Conservation (phyloP, 2,113 vertebrate species). For the Chionis minor region DNA sequence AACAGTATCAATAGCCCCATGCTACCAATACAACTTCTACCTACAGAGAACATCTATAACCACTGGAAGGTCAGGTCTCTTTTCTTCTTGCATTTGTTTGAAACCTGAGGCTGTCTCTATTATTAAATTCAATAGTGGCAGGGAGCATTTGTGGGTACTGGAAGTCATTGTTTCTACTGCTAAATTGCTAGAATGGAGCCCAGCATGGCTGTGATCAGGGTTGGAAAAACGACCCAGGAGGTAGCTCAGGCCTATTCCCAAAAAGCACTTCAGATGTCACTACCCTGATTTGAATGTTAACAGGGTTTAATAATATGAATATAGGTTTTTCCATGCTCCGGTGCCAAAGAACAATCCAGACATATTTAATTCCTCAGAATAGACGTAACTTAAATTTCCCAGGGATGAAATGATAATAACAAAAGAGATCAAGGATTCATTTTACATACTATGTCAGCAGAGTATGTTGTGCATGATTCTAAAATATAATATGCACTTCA, state of each 20-base stretch:
- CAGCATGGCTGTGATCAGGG: rapidly evolving
- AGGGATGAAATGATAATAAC: not conserved
- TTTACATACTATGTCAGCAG: not conserved
- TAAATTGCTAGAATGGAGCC: not conserved
- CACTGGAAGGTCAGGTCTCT: not conserved
- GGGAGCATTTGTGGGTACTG: not conserved
- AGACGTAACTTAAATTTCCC: not conserved
- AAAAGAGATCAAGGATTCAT: not conserved
- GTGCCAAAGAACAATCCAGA: not conserved
- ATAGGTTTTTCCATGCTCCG: not conserved
- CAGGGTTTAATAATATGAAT: not conserved
- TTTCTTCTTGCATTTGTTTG: not conserved
- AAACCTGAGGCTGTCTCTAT: not conserved
- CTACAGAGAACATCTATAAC: not conserved
- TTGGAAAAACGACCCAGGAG: rapidly evolving
- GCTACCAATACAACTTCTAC: not conserved
- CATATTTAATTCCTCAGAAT: not conserved
- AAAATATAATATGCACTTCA: not conserved
- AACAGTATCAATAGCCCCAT: not conserved
- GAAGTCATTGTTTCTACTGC: not conserved
- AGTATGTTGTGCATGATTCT: not conserved
- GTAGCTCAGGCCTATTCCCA: not conserved
- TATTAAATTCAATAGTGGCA: not conserved
- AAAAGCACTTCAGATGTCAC: not conserved
- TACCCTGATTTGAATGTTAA: not conserved